Evolutionary conservation across 2,888 invertebrate genomes (phyloP).

Genomic region (Melipona beecheii): DNA sequence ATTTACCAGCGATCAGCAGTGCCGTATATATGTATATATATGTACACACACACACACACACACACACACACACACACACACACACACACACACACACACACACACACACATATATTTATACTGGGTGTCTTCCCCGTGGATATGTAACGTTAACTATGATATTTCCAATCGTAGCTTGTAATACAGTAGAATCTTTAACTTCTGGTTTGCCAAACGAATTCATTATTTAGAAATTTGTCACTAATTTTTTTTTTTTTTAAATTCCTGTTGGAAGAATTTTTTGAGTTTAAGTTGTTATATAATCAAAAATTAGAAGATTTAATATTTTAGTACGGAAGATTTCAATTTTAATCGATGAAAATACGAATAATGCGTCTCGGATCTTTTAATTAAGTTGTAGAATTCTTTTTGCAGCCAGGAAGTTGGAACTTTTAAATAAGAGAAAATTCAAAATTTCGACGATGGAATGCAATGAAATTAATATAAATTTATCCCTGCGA

Average conservation of each 20-base stretch:
- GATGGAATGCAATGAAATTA: neutral
- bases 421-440: neutral
- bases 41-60: neutral
- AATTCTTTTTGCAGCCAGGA: neutral
- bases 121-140: conserved; percentile 56
- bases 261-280: no score
- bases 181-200: conserved; percentile 3
- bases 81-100: neutral
- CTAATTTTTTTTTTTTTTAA: neutral
- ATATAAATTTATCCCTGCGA: neutral
- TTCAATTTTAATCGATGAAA: neutral
- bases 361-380: neutral
- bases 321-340: neutral
- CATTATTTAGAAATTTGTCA: neutral
- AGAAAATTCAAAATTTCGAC: conserved; percentile 20
- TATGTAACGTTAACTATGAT: conserved; percentile 33
- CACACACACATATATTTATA: conserved; percentile 40
- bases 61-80: conserved; percentile 7
- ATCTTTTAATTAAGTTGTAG: neutral
- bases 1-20: conserved; percentile 65
- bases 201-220: conserved; percentile 1
- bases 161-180: conserved; percentile 12
- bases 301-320: neutral
- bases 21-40: conserved; percentile 44
- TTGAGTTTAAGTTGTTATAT: no score